Percentiles rank a stretch among this genome's conserved stretches.
Evolutionary conservation across 2,797 vertebrate species (phyloP).

Genomic region (Onychomys arenicola): DNA sequence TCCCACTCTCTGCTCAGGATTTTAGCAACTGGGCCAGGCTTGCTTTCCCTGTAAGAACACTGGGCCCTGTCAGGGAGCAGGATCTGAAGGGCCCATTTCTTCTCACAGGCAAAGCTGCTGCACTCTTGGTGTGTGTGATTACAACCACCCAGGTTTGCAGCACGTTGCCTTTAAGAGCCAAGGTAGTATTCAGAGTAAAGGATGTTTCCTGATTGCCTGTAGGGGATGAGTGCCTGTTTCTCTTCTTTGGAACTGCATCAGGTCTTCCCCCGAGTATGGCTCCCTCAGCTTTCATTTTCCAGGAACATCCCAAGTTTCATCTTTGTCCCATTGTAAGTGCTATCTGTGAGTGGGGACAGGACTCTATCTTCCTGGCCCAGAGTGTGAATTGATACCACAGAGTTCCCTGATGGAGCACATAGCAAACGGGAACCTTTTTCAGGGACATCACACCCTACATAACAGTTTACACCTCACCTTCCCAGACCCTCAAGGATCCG

Average conservation of each 20-base stretch:
- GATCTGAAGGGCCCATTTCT: too few species aligned
- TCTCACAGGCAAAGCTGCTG: background rate
- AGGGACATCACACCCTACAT: rapidly evolving
- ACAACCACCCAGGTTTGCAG: too few species aligned
- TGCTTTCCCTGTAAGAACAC: background rate
- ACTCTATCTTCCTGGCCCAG: background rate
- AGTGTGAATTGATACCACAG: too few species aligned
- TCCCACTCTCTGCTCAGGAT: background rate
- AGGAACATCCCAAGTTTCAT: background rate
- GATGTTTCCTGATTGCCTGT: background rate
- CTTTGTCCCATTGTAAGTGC: background rate
- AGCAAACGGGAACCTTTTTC: too few species aligned
- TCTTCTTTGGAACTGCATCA: background rate
- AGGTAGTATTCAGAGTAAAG: background rate
- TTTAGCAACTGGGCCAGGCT: background rate
- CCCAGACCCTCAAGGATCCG: rapidly evolving
- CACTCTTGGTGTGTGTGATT: rapidly evolving
- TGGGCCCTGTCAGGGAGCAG: background rate
- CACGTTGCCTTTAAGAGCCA: background rate
- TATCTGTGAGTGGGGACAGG: background rate
- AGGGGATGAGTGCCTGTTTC: too few species aligned
- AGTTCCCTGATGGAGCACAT: background rate
- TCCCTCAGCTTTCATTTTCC: background rate
- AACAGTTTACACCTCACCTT: rapidly evolving
- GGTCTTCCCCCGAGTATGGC: too few species aligned